These are phyloP conservation scores for Hemicentrotus pulcherrimus DNA, from an alignment of 35 echinoderm and acorn worm genomes.

Conservation along the genomic window DNA sequence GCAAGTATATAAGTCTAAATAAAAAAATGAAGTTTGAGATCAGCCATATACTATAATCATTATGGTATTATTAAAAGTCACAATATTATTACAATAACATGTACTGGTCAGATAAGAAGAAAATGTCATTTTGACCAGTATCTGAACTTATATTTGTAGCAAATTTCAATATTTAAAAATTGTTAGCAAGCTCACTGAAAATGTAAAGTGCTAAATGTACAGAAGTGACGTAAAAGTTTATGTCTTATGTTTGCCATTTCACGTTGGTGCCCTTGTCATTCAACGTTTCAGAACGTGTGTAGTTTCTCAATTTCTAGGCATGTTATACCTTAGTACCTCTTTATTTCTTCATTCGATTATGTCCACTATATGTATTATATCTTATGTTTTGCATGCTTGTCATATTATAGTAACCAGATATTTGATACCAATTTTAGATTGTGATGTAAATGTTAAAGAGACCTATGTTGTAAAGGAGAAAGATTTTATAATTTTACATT, in stretches of 20 bases:
- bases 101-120: background rate
- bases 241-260: background rate
- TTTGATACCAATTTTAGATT: too few relatives aligned
- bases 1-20: too few relatives aligned
- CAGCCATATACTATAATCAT: background rate
- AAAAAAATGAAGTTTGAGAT: background rate
- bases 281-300: background rate
- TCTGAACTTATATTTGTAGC: background rate
- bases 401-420: too few relatives aligned
- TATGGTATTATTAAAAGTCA: background rate
- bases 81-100: background rate
- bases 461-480: too few relatives aligned
- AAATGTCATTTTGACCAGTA: background rate
- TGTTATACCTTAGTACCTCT: too few relatives aligned
- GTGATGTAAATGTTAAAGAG: too few relatives aligned
- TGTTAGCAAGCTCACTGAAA: background rate
- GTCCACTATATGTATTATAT: too few relatives aligned
- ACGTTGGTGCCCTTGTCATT: background rate
- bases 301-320: background rate
- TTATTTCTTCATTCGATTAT: too few relatives aligned
- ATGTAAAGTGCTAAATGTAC: background rate
- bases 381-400: too few relatives aligned
- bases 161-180: background rate
- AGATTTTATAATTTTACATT: too few relatives aligned
- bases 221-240: background rate